Conservation (phyloP, 2,113 vertebrate species). For the Muscicapa adusta region DNA sequence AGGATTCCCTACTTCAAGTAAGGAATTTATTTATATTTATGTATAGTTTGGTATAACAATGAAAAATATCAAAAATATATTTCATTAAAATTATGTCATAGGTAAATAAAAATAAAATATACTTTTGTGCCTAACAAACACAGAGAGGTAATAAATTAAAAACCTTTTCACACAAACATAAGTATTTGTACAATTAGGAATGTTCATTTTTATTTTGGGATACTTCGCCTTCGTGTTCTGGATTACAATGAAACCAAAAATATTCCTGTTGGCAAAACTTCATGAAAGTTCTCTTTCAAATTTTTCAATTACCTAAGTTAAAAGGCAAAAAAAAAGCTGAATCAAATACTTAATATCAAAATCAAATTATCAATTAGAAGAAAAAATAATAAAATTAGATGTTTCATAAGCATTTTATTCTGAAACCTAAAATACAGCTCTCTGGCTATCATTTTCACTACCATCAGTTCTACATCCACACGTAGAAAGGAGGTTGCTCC, state of each 20-base stretch:
- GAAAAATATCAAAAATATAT: not conserved
- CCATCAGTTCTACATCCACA: not conserved
- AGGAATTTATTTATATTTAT: not conserved
- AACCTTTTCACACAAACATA: not conserved
- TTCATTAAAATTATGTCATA: not conserved
- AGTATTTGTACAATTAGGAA: not conserved
- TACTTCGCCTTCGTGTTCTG: constrained; percentile 8
- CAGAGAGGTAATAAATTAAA: not conserved
- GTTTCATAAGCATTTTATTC: constrained; percentile 22
- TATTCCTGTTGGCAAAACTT: constrained; percentile 1
- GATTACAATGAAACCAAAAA: not conserved
- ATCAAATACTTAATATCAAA: constrained; percentile 11
- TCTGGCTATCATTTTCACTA: not conserved
- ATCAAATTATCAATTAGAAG: not conserved
- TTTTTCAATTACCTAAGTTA: constrained; percentile 34
- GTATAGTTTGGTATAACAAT: not conserved
- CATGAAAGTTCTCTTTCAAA: not conserved
- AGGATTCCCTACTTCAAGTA: not conserved
- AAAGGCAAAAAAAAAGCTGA: constrained; percentile 5
- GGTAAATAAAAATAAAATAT: not conserved
- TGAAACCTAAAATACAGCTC: not conserved
- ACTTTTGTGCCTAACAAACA: not conserved
- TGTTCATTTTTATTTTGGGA: not conserved
- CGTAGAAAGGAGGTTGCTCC: not conserved
- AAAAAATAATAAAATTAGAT: constrained; percentile 37